Evolutionary conservation across 23 tunicate species (phyloP).

Genomic region (Diplosoma virens): DNA sequence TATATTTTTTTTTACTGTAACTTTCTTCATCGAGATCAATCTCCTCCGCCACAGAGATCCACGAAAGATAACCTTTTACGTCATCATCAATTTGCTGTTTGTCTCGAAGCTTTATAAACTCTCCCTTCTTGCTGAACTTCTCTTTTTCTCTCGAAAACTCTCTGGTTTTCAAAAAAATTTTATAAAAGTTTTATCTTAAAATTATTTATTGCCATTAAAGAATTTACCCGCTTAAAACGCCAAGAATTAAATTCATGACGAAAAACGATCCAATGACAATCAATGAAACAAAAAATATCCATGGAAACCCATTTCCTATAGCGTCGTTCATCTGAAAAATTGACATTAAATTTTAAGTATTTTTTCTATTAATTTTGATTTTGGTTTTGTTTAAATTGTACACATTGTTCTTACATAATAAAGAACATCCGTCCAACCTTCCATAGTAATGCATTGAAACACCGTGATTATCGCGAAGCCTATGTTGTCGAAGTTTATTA

Average conservation of each 20-base stretch:
- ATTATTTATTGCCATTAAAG: too few species aligned
- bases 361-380: background rate
- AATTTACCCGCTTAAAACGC: constrained; percentile 94
- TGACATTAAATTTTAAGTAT: background rate
- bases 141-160: constrained; percentile 98
- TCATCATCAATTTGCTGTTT: constrained; percentile 94
- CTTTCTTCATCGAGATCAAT: constrained; percentile 61
- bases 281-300: constrained; percentile 91
- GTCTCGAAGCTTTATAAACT: constrained; percentile 94
- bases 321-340: constrained; percentile 83
- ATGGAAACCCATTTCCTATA: constrained; percentile 65
- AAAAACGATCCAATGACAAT: constrained; percentile 95
- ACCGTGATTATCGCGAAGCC: constrained; percentile 89
- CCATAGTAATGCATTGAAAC: constrained; percentile 99
- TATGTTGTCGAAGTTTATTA: constrained; percentile 94
- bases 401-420: constrained; percentile 67
- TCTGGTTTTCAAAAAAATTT: too few species aligned
- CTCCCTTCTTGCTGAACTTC: constrained; percentile 91
- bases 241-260: constrained; percentile 99
- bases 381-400: background rate
- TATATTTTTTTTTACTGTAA: too few species aligned
- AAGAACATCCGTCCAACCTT: constrained; percentile 99
- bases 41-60: constrained; percentile 95
- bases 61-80: constrained; percentile 76
- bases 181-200: too few species aligned